Conservation (phyloP, 30 jellyfish, hydroid and myxozoan species). For the Hydractinia symbiolongicarpus region DNA sequence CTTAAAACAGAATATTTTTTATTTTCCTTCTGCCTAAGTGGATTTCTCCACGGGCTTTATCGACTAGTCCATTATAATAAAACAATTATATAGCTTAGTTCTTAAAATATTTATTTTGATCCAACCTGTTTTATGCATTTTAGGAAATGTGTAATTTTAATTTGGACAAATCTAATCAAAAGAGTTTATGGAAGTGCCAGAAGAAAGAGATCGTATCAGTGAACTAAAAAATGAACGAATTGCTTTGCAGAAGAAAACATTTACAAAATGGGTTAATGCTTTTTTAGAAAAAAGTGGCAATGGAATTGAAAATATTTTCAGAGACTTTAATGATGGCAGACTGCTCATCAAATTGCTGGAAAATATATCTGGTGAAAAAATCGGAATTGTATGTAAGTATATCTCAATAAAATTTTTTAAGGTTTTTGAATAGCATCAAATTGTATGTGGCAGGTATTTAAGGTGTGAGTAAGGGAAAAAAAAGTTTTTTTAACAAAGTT, state of each 20-base stretch:
- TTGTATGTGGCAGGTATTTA: not conserved
- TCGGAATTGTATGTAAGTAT: slow-evolving; percentile 65
- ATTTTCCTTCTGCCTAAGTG: no score
- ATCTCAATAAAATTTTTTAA: not conserved
- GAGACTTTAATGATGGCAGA: slow-evolving; percentile 71
- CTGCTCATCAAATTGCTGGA: slow-evolving; percentile 52
- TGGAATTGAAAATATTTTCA: slow-evolving; percentile 44
- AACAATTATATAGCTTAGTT: no score
- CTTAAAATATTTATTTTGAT: no score
- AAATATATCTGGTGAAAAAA: slow-evolving; percentile 66
- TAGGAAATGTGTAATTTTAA: no score
- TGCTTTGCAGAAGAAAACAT: slow-evolving; percentile 67
- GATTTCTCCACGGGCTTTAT: no score
- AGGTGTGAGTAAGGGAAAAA: no score
- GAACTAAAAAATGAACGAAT: slow-evolving; percentile 79
- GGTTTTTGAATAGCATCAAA: not conserved
- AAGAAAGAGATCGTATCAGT: slow-evolving; percentile 62
- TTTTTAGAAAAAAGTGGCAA: slow-evolving; percentile 40
- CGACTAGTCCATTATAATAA: no score
- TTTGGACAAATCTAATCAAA: no score
- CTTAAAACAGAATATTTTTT: no score
- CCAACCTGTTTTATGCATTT: no score
- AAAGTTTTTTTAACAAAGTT: no score
- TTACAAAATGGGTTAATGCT: slow-evolving; percentile 80
- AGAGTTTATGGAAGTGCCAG: no score